A percentile compares a stretch with the other conserved stretches of the same genome.
Conservation (phyloP, 2,888 invertebrate species). For the Sinotaia quadrata region DNA sequence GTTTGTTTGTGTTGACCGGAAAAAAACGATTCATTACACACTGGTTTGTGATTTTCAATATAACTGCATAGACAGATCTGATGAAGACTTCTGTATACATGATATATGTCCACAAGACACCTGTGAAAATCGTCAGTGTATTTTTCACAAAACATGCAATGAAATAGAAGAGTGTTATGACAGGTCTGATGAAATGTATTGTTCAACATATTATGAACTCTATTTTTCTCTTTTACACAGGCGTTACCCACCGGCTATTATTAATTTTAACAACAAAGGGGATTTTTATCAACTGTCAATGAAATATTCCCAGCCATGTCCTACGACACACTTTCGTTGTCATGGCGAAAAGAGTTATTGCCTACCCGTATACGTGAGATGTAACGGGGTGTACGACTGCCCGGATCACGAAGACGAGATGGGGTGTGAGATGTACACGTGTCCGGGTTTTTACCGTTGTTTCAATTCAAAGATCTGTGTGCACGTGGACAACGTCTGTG, state of each 20-base stretch:
- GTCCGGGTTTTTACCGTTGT: constrained; percentile 24
- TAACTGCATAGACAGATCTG: neutral
- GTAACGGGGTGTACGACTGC: constrained; percentile 24
- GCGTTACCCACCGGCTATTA: neutral
- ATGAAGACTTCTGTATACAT: neutral
- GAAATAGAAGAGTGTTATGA: neutral
- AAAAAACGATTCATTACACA: constrained; percentile 2
- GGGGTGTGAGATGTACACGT: neutral
- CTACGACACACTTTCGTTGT: constrained; percentile 18
- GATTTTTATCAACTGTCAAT: neutral
- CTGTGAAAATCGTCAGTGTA: neutral
- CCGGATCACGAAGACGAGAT: constrained; percentile 27
- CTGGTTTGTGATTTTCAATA: constrained; percentile 8
- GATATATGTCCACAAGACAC: neutral
- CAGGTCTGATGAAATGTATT: neutral
- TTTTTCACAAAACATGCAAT: neutral
- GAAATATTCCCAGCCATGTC: neutral
- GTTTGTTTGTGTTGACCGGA: constrained; percentile 15
- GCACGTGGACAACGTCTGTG: constrained; percentile 21
- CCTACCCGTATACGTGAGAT: constrained; percentile 30
- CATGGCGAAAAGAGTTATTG: constrained; percentile 12
- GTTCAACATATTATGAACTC: neutral
- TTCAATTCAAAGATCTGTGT: constrained; percentile 14
- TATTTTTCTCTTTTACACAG: neutral
- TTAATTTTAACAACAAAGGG: neutral